Evolutionary conservation across 2,113 vertebrate species (phyloP).

Genomic region (Lagenorhynchus albirostris): DNA sequence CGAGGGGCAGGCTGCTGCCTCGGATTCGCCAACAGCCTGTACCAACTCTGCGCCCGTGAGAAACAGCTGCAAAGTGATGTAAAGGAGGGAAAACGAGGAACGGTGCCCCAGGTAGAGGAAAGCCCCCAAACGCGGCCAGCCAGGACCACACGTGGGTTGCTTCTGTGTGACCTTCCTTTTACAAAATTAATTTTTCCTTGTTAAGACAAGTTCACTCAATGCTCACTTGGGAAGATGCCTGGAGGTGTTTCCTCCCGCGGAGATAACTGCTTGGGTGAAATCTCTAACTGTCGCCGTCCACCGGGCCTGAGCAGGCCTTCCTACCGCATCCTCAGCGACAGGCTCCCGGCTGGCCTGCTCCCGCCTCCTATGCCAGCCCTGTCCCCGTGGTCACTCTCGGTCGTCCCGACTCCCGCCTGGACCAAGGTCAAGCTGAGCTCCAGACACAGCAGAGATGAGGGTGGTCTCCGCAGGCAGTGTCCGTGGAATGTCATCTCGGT

Average conservation of each 20-base stretch:
- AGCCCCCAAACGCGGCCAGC: background rate
- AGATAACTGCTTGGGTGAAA: background rate
- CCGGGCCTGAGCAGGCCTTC: fast-evolving
- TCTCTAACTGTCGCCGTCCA: background rate
- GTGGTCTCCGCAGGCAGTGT: background rate
- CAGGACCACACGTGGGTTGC: background rate
- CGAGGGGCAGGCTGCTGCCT: no score
- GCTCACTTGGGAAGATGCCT: background rate
- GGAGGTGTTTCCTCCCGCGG: background rate
- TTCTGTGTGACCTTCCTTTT: background rate
- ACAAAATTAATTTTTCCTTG: background rate
- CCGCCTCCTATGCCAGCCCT: background rate
- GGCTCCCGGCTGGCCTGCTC: background rate
- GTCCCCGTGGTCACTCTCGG: background rate
- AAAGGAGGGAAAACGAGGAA: background rate
- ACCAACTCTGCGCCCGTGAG: background rate
- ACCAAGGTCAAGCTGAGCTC: background rate
- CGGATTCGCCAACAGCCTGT: no score
- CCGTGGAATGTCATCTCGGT: background rate
- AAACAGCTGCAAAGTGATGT: background rate
- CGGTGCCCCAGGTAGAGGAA: fast-evolving
- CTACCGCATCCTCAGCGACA: fast-evolving
- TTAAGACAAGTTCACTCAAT: background rate
- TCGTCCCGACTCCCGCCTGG: background rate
- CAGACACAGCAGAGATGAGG: background rate